phyloP scores from a whole-genome alignment of 92 coral and sea anemone species.

The Chrysogorgia sp. region DNA sequence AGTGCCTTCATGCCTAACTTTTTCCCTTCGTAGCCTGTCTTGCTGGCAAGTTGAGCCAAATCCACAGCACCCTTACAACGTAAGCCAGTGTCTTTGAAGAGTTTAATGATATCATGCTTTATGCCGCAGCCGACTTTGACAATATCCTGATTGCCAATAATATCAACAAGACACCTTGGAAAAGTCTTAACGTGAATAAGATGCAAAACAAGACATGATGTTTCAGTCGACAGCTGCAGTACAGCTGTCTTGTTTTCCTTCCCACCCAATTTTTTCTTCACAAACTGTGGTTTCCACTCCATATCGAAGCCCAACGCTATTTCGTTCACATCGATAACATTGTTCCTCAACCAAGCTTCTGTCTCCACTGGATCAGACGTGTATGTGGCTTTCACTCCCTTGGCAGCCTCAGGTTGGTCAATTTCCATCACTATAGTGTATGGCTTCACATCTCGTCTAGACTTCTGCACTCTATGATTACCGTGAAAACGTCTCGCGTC shows the following conservation, averaged over 20 bases:
- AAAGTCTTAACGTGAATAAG: slow-evolving; percentile 55
- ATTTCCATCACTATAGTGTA: slow-evolving; percentile 5
- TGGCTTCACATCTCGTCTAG: slow-evolving; percentile 8
- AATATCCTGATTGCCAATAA: slow-evolving; percentile 57
- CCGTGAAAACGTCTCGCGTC: too few relatives aligned
- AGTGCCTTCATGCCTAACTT: slow-evolving; percentile 65
- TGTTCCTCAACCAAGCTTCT: slow-evolving; percentile 85
- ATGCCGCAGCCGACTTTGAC: slow-evolving; percentile 82
- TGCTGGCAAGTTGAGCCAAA: slow-evolving; percentile 62
- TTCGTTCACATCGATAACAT: slow-evolving; percentile 60
- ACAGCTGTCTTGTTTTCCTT: slow-evolving; percentile 83
- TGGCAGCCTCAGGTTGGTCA: slow-evolving; percentile 70
- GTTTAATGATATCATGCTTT: slow-evolving; percentile 63
- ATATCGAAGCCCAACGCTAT: slow-evolving; percentile 82
- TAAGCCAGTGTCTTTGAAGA: slow-evolving; percentile 61
- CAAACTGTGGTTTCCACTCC: slow-evolving; percentile 93
- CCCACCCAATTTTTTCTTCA: slow-evolving; percentile 80
- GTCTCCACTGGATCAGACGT: slow-evolving; percentile 74
- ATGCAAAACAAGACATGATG: slow-evolving; percentile 72
- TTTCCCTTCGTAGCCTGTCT: slow-evolving; percentile 30
- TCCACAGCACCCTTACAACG: slow-evolving; percentile 70
- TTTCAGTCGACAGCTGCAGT: slow-evolving; percentile 74
- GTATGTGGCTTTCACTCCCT: slow-evolving; percentile 77
- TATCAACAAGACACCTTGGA: slow-evolving; percentile 57
- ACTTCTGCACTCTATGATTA: too few relatives aligned